Conservation (phyloP, 2,888 invertebrate genomes). For the Junonia oenone region DNA sequence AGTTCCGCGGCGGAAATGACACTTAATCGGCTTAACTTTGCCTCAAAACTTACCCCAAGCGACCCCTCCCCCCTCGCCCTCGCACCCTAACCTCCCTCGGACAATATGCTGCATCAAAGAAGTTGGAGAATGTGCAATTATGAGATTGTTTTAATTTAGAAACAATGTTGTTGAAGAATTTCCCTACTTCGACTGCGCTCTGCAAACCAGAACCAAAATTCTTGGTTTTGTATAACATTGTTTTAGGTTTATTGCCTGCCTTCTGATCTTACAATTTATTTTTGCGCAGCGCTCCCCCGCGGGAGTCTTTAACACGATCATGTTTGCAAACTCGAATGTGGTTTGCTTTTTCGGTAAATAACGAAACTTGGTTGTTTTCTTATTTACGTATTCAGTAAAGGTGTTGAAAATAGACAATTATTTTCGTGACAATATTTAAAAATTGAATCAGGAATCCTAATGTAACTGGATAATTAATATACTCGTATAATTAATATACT, state of each 20-base stretch:
- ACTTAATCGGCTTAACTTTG: conserved; percentile 76
- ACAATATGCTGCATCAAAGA: conserved; percentile 74
- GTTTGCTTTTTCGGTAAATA: conserved; percentile 19
- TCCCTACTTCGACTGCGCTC: conserved; percentile 64
- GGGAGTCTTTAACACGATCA: conserved; percentile 20
- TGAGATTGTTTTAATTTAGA: conserved; percentile 79
- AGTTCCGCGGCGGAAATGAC: conserved; percentile 75
- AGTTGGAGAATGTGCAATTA: conserved; percentile 77
- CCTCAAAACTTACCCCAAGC: conserved; percentile 65
- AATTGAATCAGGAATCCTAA: background rate
- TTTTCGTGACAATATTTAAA: background rate
- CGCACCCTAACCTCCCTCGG: conserved; percentile 35
- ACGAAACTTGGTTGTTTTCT: conserved; percentile 16
- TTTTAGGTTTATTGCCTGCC: conserved; percentile 63
- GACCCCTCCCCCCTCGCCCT: conserved; percentile 37
- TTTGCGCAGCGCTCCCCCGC: conserved; percentile 33
- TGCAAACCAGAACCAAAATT: conserved; percentile 71
- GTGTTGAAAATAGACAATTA: background rate
- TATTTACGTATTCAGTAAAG: conserved; percentile 13
- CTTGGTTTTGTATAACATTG: conserved; percentile 71
- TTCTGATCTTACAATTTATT: conserved; percentile 51
- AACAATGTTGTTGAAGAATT: conserved; percentile 77
- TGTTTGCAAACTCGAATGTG: conserved; percentile 20
- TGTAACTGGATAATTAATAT: too few relatives aligned
- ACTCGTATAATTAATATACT: too few relatives aligned